Evolutionary conservation across 92 coral and sea anemone species (phyloP), one percentile per base, ranked within the genome.

Genomic region (Paragorgia papillata): DNA sequence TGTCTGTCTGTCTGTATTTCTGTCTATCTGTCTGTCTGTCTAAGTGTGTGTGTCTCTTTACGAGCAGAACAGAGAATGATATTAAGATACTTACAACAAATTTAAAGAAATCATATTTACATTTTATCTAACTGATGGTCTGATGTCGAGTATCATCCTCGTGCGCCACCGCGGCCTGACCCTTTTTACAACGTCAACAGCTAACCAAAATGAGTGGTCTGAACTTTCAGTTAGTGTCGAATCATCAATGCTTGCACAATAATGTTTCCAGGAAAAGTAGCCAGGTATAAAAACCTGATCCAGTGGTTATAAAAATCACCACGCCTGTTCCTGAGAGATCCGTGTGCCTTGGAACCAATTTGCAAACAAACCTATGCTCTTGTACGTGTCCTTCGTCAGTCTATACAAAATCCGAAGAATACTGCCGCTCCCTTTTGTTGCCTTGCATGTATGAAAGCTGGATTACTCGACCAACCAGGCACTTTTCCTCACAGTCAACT

Each of bases 241-340:
- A 58, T 58, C 65, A 14, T 58, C 65, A 58, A 58, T 58, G 65
- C 65, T 58, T 58, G 65, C 65, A 58, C 21, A 9, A 34, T 58
- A 58, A 58, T 58, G 65, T 58, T 30, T 58, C 40, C 21, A 14
- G 1, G 34, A 58, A 34, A 58, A 2, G 65, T 51, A 51, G 65
- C 65, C 65, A 58, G 65, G 65, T 58, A 34, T 58, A 58, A 58
- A 57, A 57, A 58, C 3, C 21, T 1, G 67, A 2, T 31, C 43
- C 9, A 61, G 37, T 7, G 67, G 67, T 61, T 61, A 58, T 61
- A 25, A 27, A 61, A 1, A 2, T 21, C 2, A 61, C 67, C 1
- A 35, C 15, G 5, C 18, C 17, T 29, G 43, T 2, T 61, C 1
- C 0, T 61, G 2, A 25, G 40, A 10, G 43, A 15, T 30, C 13